A percentile compares a stretch with the other conserved stretches of the same genome.
phyloP scores from a whole-genome alignment of 2,797 vertebrate species.

The Ambastaia sidthimunki region DNA sequence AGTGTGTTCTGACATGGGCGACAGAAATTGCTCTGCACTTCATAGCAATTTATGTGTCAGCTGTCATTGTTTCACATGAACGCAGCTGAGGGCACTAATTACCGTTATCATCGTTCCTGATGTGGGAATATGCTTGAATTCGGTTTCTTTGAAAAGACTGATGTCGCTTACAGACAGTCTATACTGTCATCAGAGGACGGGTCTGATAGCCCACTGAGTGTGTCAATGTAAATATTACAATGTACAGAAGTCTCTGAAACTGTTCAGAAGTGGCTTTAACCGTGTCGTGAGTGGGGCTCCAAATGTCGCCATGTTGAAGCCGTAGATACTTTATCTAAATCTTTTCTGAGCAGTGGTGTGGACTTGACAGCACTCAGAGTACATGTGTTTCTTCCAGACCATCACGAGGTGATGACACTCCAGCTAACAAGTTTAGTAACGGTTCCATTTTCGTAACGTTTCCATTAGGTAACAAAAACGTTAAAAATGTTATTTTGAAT shows the following conservation, averaged over 20 bases:
- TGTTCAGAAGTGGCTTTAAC: background rate
- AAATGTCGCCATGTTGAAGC: slow-evolving; percentile 14
- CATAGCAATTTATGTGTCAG: slow-evolving; percentile 83
- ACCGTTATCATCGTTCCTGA: slow-evolving; percentile 65
- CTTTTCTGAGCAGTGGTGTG: background rate
- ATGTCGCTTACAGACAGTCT: slow-evolving; percentile 47
- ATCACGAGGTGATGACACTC: background rate
- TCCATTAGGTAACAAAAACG: too few species aligned
- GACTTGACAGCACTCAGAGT: slow-evolving; percentile 10
- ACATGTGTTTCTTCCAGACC: background rate
- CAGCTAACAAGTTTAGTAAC: too few species aligned
- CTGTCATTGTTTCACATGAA: slow-evolving; percentile 73
- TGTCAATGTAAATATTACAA: slow-evolving; percentile 18
- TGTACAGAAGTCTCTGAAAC: slow-evolving; percentile 2
- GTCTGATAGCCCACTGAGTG: slow-evolving; percentile 15
- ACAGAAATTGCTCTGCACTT: slow-evolving; percentile 80
- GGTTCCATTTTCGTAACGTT: too few species aligned
- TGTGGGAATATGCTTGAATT: slow-evolving; percentile 58
- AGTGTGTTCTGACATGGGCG: slow-evolving; percentile 73
- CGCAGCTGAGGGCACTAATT: slow-evolving; percentile 77
- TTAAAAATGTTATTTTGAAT: too few species aligned
- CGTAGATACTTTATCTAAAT: background rate
- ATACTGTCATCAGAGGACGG: slow-evolving; percentile 19
- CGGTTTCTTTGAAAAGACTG: slow-evolving; percentile 44
- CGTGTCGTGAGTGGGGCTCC: background rate